Conservation (phyloP, 2,797 vertebrate species). For the Arctocebus calabarensis region DNA sequence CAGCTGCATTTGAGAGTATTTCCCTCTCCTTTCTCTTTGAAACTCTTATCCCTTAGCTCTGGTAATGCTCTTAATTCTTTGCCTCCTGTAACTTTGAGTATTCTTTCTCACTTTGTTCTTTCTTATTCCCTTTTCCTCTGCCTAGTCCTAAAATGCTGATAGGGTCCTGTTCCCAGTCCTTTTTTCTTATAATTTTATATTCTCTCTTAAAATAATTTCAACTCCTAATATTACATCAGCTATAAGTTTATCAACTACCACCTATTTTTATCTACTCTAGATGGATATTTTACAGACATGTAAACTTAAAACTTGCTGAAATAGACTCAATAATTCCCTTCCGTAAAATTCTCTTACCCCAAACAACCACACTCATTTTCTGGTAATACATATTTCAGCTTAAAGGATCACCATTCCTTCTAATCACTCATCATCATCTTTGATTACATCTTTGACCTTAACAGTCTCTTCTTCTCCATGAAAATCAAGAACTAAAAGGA, state of each 20-base stretch:
- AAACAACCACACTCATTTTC: neutral
- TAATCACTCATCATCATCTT: neutral
- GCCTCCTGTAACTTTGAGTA: neutral
- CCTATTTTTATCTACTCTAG: neutral
- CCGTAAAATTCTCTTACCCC: neutral
- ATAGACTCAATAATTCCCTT: neutral
- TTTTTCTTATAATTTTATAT: neutral
- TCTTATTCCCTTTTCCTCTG: neutral
- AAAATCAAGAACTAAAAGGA: conserved; percentile 7
- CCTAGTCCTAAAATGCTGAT: neutral
- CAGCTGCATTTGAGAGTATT: neutral
- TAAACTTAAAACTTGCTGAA: neutral
- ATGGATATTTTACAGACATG: neutral
- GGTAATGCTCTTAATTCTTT: neutral
- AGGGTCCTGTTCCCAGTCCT: neutral
- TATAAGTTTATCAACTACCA: conserved; percentile 12
- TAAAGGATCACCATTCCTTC: conserved; percentile 3
- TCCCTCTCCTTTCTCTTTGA: neutral
- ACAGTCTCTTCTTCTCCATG: neutral
- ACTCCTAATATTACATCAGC: neutral
- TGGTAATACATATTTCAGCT: conserved; percentile 1
- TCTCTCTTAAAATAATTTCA: neutral
- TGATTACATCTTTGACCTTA: neutral
- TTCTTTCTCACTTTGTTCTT: neutral
- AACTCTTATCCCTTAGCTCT: neutral